A percentile compares a stretch with the other conserved stretches of the same genome.
These are phyloP conservation scores for Mus spicilegus DNA, from an alignment of 2,113 vertebrate genomes.

Conservation along the genomic window DNA sequence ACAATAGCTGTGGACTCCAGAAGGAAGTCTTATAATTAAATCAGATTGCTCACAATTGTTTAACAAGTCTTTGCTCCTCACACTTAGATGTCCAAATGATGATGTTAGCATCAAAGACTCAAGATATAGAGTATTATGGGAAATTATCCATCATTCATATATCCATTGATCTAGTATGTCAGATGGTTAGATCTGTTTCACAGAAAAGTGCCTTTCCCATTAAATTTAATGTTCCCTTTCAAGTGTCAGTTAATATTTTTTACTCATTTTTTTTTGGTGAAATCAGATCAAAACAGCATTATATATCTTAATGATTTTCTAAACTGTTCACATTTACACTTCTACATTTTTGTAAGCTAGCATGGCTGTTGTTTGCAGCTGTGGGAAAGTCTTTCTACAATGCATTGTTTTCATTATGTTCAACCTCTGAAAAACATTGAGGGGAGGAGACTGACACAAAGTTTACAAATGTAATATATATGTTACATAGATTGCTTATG, in stretches of 20 bases:
- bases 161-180: slow-evolving; percentile 6
- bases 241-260: slow-evolving; percentile 52
- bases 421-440: background rate
- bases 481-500: background rate
- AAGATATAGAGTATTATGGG: background rate
- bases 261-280: slow-evolving; percentile 6
- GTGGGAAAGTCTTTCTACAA: background rate
- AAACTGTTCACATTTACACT: slow-evolving; percentile 32
- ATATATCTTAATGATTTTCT: slow-evolving; percentile 44
- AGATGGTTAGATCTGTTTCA: slow-evolving; percentile 40
- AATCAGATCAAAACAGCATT: slow-evolving; percentile 55
- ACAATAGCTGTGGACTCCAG: background rate
- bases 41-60: background rate
- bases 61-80: background rate
- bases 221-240: slow-evolving; percentile 44
- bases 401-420: background rate
- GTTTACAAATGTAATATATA: too few species aligned
- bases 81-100: slow-evolving; percentile 40
- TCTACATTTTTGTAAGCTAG: background rate
- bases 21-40: background rate
- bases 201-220: slow-evolving; percentile 35
- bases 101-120: background rate
- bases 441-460: background rate
- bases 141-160: background rate
- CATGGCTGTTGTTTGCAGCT: background rate